Conservation (phyloP, 2,888 invertebrate species). For the Parelbella ahira region DNA sequence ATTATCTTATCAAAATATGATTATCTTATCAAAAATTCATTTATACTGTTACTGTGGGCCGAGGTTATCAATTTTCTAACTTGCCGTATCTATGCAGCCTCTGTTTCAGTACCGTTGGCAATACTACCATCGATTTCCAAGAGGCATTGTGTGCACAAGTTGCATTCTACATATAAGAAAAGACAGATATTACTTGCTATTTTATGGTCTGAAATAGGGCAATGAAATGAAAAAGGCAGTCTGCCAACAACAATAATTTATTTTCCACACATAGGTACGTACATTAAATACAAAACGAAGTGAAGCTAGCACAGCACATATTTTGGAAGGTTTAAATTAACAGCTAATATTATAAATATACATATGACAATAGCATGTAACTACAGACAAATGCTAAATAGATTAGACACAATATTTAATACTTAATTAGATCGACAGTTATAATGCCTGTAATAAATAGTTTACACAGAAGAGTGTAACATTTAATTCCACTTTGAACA, state of each 20-base stretch:
- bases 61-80: too few relatives aligned
- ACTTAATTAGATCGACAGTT: conserved; percentile 20
- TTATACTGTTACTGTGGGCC: too few relatives aligned
- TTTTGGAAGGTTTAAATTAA: conserved; percentile 32
- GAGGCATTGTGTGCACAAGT: too few relatives aligned
- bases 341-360: conserved; percentile 14
- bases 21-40: too few relatives aligned
- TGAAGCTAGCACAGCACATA: conserved; percentile 63
- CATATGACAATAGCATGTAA: conserved; percentile 15
- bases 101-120: too few relatives aligned
- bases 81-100: too few relatives aligned
- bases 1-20: too few relatives aligned
- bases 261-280: conserved; percentile 58
- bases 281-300: conserved; percentile 53
- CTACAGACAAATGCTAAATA: conserved; percentile 16
- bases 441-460: conserved; percentile 7
- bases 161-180: too few relatives aligned
- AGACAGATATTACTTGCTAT: too few relatives aligned
- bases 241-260: conserved; percentile 77
- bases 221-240: conserved; percentile 28
- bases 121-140: too few relatives aligned
- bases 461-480: conserved; percentile 3
- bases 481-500: conserved; percentile 13
- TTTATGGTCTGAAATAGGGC: too few relatives aligned
- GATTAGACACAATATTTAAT: conserved; percentile 20